These are phyloP conservation scores for Triplophysa siluroides DNA, from an alignment of 2,113 vertebrate species.

Conservation along the genomic window DNA sequence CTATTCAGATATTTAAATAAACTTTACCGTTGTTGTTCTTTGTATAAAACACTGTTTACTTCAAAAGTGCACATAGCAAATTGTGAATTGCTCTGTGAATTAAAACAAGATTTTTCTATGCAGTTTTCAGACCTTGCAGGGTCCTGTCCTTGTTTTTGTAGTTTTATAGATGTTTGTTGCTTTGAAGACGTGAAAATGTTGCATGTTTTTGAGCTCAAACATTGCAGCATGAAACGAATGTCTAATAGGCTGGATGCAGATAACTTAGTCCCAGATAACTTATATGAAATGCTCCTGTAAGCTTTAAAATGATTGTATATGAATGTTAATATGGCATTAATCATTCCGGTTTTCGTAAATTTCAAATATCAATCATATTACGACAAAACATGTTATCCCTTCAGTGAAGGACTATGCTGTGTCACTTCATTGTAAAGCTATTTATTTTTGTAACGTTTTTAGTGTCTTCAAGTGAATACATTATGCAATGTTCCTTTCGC, in stretches of 20 bases:
- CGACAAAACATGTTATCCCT: slow-evolving; percentile 64
- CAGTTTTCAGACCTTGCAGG: not conserved
- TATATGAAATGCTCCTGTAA: not conserved
- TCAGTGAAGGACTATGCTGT: slow-evolving; percentile 79
- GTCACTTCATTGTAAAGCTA: slow-evolving; percentile 69
- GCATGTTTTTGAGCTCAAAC: slow-evolving; percentile 33
- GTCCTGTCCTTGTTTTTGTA: not conserved
- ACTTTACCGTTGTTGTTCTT: slow-evolving; percentile 4
- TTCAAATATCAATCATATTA: slow-evolving; percentile 41
- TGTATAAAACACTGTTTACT: slow-evolving; percentile 31
- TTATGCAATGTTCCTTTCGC: slow-evolving; percentile 22
- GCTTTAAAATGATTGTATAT: slow-evolving; percentile 30
- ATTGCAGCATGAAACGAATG: slow-evolving; percentile 60
- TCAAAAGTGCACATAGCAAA: slow-evolving; percentile 17
- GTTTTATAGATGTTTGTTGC: not conserved
- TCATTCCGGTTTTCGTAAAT: slow-evolving; percentile 48
- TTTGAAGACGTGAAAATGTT: not conserved
- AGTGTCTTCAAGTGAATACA: slow-evolving; percentile 57
- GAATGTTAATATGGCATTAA: slow-evolving; percentile 8
- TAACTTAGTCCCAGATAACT: not conserved
- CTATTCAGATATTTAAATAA: not conserved
- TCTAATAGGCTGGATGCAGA: slow-evolving; percentile 46
- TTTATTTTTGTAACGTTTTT: slow-evolving; percentile 73
- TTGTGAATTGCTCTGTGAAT: slow-evolving; percentile 16
- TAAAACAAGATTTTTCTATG: not conserved